Conservation (phyloP, 2,888 invertebrate species). For the Dasysyrphus albostriatus region DNA sequence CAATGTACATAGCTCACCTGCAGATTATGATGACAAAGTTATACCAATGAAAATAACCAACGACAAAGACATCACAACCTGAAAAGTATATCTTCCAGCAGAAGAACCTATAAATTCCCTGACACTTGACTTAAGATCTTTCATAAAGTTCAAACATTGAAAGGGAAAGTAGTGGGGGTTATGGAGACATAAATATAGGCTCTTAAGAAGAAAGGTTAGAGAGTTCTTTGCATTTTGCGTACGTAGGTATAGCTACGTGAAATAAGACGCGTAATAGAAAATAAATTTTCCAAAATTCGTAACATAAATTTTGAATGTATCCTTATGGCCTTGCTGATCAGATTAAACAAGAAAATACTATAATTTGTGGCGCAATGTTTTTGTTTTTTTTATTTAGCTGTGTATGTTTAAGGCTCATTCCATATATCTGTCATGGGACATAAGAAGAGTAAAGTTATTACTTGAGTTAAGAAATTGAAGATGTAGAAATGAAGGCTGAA, state of each 20-base stretch:
- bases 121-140: slow-evolving; percentile 75
- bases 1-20: slow-evolving; percentile 20
- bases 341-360: slow-evolving; percentile 73
- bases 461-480: slow-evolving; percentile 34
- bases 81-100: slow-evolving; percentile 18
- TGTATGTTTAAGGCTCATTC: not conserved
- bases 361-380: slow-evolving; percentile 71
- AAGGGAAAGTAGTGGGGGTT: not conserved
- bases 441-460: not conserved
- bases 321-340: slow-evolving; percentile 71
- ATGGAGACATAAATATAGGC: not conserved
- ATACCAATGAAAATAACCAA: slow-evolving; percentile 56
- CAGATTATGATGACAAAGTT: slow-evolving; percentile 71
- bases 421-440: slow-evolving; percentile 39
- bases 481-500: slow-evolving; percentile 19
- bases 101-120: slow-evolving; percentile 69
- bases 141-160: slow-evolving; percentile 72
- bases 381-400: slow-evolving; percentile 26
- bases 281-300: slow-evolving; percentile 72
- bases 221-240: slow-evolving; percentile 3
- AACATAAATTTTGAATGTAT: slow-evolving; percentile 73
- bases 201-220: not conserved
- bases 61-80: slow-evolving; percentile 54
- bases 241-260: not conserved
- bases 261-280: slow-evolving; percentile 53